These are phyloP conservation scores for Helicoverpa assulta DNA, from an alignment of 2,888 invertebrate species.

Conservation along the genomic window DNA sequence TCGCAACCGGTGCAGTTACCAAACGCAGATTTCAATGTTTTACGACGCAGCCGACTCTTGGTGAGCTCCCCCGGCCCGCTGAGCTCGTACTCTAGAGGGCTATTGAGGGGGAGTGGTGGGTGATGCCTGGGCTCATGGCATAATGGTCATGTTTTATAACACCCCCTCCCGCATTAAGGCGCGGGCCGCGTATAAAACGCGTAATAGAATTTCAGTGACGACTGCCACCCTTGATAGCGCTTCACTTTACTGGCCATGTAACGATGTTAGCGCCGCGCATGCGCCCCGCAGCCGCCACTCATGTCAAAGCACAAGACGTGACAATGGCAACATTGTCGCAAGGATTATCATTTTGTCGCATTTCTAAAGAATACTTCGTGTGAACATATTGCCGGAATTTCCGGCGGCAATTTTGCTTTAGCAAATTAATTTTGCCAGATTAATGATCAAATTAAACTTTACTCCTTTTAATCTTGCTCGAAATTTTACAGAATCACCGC, in stretches of 20 bases:
- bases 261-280: slow-evolving; percentile 85
- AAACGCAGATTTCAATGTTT: slow-evolving; percentile 84
- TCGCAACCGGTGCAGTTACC: slow-evolving; percentile 66
- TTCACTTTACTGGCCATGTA: slow-evolving; percentile 82
- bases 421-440: slow-evolving; percentile 53
- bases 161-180: slow-evolving; percentile 82
- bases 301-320: slow-evolving; percentile 70
- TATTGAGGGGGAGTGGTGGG: slow-evolving; percentile 69
- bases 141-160: slow-evolving; percentile 84
- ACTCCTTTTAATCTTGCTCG: slow-evolving; percentile 47
- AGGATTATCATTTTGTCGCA: slow-evolving; percentile 68
- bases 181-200: slow-evolving; percentile 86
- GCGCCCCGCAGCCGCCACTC: slow-evolving; percentile 74
- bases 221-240: slow-evolving; percentile 76
- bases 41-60: slow-evolving; percentile 73
- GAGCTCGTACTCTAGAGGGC: slow-evolving; percentile 64
- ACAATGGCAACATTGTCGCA: slow-evolving; percentile 70
- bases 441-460: slow-evolving; percentile 52
- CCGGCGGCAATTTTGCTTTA: slow-evolving; percentile 34
- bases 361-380: slow-evolving; percentile 61
- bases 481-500: slow-evolving; percentile 39
- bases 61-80: slow-evolving; percentile 64
- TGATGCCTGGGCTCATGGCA: slow-evolving; percentile 78
- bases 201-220: slow-evolving; percentile 89
- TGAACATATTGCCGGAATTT: slow-evolving; percentile 55